Conservation (phyloP, 1,140 invertebrate genomes). For the Pachyrhynchus sulphureomaculatus region DNA sequence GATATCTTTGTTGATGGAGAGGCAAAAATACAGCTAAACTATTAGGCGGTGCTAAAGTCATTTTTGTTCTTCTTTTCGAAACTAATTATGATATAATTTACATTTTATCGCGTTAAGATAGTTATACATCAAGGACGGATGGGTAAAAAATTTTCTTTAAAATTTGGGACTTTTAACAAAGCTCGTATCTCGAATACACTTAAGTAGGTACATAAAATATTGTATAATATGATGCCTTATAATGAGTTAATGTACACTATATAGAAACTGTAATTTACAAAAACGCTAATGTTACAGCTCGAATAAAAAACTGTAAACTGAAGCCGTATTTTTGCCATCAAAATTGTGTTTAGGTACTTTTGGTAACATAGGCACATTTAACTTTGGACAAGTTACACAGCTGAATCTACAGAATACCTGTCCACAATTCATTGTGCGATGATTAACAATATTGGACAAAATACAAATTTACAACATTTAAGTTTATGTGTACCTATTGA, state of each 20-base stretch:
- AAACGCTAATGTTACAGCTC: slow-evolving; percentile 3
- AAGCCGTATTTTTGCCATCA: slow-evolving; percentile 46
- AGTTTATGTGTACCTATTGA: background rate
- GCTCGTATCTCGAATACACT: slow-evolving; percentile 13
- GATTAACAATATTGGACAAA: slow-evolving; percentile 2
- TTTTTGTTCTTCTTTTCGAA: background rate
- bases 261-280: slow-evolving; percentile 15
- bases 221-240: slow-evolving; percentile 10
- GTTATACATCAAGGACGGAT: slow-evolving; percentile 38
- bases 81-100: slow-evolving; percentile 16
- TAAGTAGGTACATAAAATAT: slow-evolving; percentile 13
- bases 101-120: slow-evolving; percentile 20
- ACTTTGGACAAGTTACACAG: background rate
- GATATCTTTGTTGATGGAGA: slow-evolving; percentile 36
- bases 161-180: slow-evolving; percentile 16
- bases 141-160: slow-evolving; percentile 27
- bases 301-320: slow-evolving; percentile 19
- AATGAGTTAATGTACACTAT: slow-evolving; percentile 11
- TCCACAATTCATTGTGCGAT: slow-evolving; percentile 28
- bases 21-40: slow-evolving; percentile 49
- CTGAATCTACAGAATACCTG: slow-evolving; percentile 2
- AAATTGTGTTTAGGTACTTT: slow-evolving; percentile 24
- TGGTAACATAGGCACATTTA: slow-evolving; percentile 22
- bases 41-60: slow-evolving; percentile 6
- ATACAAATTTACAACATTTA: background rate